Evolutionary conservation across 2,113 vertebrate genomes (phyloP).

Genomic region (Cacatua alba): DNA sequence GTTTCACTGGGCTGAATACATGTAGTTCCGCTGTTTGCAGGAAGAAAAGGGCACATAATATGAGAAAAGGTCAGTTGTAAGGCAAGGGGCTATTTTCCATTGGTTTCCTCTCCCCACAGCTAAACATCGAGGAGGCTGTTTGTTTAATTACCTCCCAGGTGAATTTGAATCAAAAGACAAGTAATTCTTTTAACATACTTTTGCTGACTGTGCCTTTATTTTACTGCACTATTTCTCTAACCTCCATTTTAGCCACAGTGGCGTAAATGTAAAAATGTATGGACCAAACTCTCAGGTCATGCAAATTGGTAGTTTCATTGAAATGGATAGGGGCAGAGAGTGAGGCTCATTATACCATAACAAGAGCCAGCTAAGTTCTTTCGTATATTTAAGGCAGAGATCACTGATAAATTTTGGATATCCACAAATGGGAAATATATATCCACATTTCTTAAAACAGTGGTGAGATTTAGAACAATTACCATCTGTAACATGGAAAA

Average conservation of each 20-base stretch:
- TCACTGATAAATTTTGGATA: neutral
- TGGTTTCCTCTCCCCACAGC: neutral
- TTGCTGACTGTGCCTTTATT: conserved; percentile 26
- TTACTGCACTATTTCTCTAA: neutral
- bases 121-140: neutral
- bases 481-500: neutral
- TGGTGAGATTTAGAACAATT: neutral
- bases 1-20: neutral
- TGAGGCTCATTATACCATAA: neutral
- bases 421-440: neutral
- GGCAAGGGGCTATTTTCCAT: neutral
- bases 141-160: conserved; percentile 58
- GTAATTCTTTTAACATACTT: conserved; percentile 10
- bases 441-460: neutral
- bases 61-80: conserved; percentile 3
- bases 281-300: neutral
- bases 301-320: neutral
- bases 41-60: neutral
- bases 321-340: neutral
- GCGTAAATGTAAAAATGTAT: conserved; percentile 6
- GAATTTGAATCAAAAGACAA: conserved; percentile 59
- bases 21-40: neutral
- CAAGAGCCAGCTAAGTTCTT: neutral
- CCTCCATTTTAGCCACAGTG: neutral
- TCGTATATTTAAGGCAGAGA: neutral